Base-by-base conservation (phyloP, 1,140 invertebrate genomes). In the Aculops lycopersici region DNA sequence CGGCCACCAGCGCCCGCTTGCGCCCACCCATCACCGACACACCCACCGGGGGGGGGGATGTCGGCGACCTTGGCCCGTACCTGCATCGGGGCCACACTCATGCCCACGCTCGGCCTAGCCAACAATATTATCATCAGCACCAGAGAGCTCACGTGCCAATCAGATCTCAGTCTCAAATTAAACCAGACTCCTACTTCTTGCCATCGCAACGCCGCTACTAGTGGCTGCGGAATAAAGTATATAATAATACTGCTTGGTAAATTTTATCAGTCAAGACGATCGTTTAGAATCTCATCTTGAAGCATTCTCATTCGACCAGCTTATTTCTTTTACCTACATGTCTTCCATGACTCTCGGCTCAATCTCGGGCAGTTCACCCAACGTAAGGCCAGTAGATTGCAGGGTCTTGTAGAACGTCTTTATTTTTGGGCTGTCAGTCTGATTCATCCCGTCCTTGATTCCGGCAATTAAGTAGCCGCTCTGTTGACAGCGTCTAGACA, bases 401-500 rank as follows among this genome's bases (percentile, higher is more conserved):
- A 45, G 20, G 14, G 42, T n/a, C 4, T 36, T 18, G 15, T 43
- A 13, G 20, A 45, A 45, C 4, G 40, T 35, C 12, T 20, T 13
- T n/a, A 43, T 15, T 35, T 43, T 43, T 14, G 4, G 21, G 20
- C 36, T 35, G 17, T 15, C 14, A n/a, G 36, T 2, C 14, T 43
- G 18, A 21, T 43, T 37, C 3, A 4, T n/a, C 15, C 4, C 20
- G 3, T 21, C 8, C 19, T 39, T 40, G 21, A 8, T 16, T 12
- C 19, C 17, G 3, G 41, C 43, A 19, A 37, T 42, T 16, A 38
- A 37, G 36, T 45, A 39, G n/a, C 45, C 45, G 20, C n/a, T 35
- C 19, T 47, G 42, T 18, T 41, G 24, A 17, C 45, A 43, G 21
- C 45, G 14, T 21, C 40, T n/a, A 2, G 45, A 36, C 13, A 47